Base-by-base conservation (phyloP, 2,113 vertebrate species). In the Atlantisia rogersi region DNA sequence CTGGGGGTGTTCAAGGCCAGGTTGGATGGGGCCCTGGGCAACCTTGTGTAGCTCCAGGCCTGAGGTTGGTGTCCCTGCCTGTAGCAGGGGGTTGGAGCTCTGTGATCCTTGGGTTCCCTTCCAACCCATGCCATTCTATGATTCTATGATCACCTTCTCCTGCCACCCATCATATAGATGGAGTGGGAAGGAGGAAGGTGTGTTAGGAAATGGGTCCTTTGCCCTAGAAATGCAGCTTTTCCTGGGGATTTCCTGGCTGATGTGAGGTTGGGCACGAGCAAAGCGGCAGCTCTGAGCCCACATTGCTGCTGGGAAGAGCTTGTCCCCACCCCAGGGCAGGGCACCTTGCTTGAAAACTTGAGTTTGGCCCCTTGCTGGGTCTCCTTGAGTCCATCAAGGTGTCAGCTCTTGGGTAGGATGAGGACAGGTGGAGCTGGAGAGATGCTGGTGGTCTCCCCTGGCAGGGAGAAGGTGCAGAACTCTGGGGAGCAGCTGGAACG, bases 241-340 rank as follows among this genome's bases (percentile, higher is more conserved):
- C 94, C 94, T 88, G 95, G 91, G 94, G 92, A 96, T 96, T 94
- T 97, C 95, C 95, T 94, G 94, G 28, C 86, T 62, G 70, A 58
- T 73, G 67, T 21, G 52, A 82, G 78, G 6, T 5, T 2, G 26
- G 2, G 12, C 50, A 6, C 0, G 14, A 62, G 64, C 37, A 63
- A 92, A 90, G 28, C 37, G 7, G 29, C 0, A 1, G 12, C 48
- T n/a, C 15, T 25, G 65, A 85, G 75, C 62, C 12, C 2, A 2
- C 24, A 68, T 40, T 0, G 0, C 37, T 62, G 5, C 37, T 80
- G 60, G 59, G 8, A 44, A 25, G 68, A 28, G 18, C 0, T 4
- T 46, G 50, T 53, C 31, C 35, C 56, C 13, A 6, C 12, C 28
- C 3, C 24, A 59, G 64, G 26, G 29, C 62, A 17, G 10, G 31